phyloP scores from a whole-genome alignment of 2,888 invertebrate species.

The Parnassius glacialis region DNA sequence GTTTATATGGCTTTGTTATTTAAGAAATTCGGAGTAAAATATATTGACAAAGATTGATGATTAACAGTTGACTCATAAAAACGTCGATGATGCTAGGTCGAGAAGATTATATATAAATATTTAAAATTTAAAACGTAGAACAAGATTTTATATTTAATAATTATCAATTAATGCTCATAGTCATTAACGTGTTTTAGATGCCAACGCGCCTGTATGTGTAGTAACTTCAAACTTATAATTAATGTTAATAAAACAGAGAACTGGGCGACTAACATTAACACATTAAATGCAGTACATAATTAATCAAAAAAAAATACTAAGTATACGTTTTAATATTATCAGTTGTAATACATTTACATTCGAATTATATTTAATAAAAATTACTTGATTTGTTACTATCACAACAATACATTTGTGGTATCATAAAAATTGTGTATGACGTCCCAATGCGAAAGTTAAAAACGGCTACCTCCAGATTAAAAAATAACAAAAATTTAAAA shows the following conservation, averaged over 20 bases:
- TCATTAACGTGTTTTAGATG: not conserved
- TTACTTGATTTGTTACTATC: constrained; percentile 59
- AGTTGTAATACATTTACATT: constrained; percentile 55
- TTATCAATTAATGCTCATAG: too few relatives aligned
- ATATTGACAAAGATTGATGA: not conserved
- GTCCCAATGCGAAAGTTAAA: too few relatives aligned
- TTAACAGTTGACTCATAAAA: not conserved
- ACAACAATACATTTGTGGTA: constrained; percentile 48
- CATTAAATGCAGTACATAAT: constrained; percentile 69
- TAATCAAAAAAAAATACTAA: constrained; percentile 51
- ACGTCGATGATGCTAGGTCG: too few relatives aligned
- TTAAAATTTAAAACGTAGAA: too few relatives aligned
- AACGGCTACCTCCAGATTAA: too few relatives aligned
- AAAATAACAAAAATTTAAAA: too few relatives aligned
- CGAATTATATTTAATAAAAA: constrained; percentile 52
- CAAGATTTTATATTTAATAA: too few relatives aligned
- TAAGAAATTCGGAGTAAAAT: not conserved
- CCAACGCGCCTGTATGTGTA: not conserved
- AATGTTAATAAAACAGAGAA: not conserved
- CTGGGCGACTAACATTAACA: constrained; percentile 50
- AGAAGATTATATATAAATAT: too few relatives aligned
- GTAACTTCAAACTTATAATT: not conserved
- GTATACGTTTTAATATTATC: constrained; percentile 51
- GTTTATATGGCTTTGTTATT: not conserved
- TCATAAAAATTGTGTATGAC: too few relatives aligned